Percentiles rank a stretch among this genome's conserved stretches.
phyloP scores from a whole-genome alignment of 2,113 vertebrate genomes.

The Nannospalax galili region DNA sequence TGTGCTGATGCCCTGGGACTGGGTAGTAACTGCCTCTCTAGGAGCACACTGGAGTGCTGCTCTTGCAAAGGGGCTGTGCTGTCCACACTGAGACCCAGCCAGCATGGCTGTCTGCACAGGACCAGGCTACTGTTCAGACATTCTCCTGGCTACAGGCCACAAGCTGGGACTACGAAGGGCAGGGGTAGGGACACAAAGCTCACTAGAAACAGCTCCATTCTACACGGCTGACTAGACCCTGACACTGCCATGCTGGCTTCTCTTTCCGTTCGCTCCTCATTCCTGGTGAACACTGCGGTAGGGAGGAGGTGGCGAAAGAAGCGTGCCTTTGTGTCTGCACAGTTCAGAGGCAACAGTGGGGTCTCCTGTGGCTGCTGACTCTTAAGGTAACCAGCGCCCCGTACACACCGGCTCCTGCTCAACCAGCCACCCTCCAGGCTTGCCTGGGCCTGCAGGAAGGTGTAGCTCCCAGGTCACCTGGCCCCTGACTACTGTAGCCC shows the following conservation, averaged over 20 bases:
- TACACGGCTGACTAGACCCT: conserved; percentile 47
- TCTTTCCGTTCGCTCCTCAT: neutral
- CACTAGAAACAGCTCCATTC: conserved; percentile 22
- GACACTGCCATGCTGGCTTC: conserved; percentile 21
- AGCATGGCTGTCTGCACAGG: neutral
- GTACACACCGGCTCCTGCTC: neutral
- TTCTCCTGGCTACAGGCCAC: conserved; percentile 51
- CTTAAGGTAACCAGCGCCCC: neutral
- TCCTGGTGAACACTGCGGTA: conserved; percentile 51
- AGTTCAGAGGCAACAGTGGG: conserved; percentile 42
- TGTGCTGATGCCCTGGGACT: conserved; percentile 9
- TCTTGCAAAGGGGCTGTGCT: conserved; percentile 40
- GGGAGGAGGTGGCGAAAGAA: conserved; percentile 46
- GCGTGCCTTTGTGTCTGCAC: neutral
- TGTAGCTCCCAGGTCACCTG: neutral
- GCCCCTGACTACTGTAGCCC: conserved; percentile 65
- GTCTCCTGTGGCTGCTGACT: neutral
- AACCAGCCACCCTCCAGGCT: neutral
- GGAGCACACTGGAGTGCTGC: neutral
- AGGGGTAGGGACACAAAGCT: conserved; percentile 70
- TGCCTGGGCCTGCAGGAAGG: neutral
- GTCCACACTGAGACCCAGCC: neutral
- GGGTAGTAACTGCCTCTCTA: neutral
- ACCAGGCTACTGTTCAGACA: neutral
- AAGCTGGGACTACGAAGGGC: conserved; percentile 59